Evolutionary conservation across 2,888 invertebrate species (phyloP), one percentile per base, ranked within the genome.

Genomic region (Harpalus rufipes): DNA sequence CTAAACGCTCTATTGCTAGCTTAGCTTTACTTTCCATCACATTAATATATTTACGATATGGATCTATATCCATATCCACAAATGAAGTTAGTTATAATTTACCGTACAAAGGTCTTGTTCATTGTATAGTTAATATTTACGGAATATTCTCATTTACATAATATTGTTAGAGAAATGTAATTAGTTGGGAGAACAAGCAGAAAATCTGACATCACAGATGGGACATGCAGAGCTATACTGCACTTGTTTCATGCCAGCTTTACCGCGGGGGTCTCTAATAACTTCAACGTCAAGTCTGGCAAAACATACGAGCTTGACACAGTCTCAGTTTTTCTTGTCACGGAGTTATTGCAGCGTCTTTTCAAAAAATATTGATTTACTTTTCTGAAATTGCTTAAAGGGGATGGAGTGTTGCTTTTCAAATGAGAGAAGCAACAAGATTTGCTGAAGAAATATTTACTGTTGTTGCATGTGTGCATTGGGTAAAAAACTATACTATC

Each of bases 131-230:
- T 68, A 68, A 39, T 68, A 68, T 39, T 68, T 68, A 68, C 14
- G 39, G 39, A 39, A 68, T 68, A 68, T 68, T 25, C 68, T 7
- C 12, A 14, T 68, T n/a, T 68, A 39, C 68, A 25, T 68, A 68
- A 68, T 39, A 68, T 68, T 21, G 68, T 68, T 68, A 68, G 68
- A n/a, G 25, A 68, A 68, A 68, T 39, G n/a, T 68, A 39, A 68
- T 68, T 68, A 68, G n/a, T 39, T 10, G 14, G 25, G 12, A n/a
- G 39, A 39, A 39, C 68, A 68, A 68, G 68, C 68, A 32, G 14
- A 32, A 39, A 68, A 68, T 32, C 32, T 68, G 68, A 32, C 68
- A 68, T n/a, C 39, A 68, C n/a, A 25, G 12, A 12, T 25, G 12
- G 6, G 63, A 63, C 32, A 63, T 39, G 32, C 39, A 68, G n/a